Conservation (phyloP, 1,140 invertebrate species). For the Zaprionus kolodkinae region DNA sequence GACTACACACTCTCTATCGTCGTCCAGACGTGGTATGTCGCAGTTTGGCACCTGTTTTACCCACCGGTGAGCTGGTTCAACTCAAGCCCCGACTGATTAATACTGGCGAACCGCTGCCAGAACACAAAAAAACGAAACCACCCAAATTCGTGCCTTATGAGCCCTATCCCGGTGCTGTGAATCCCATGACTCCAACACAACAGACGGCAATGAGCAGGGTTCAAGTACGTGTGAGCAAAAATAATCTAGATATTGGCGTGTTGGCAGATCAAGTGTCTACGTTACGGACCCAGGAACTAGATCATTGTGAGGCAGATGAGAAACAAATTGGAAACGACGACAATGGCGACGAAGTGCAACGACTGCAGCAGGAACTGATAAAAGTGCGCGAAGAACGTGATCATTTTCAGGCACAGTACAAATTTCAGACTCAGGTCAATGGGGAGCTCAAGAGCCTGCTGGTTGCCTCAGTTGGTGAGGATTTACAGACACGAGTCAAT, state of each 20-base stretch:
- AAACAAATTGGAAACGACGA: background rate
- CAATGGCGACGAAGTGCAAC: conserved; percentile 43
- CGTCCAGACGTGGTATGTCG: conserved; percentile 56
- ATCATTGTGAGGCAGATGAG: conserved; percentile 32
- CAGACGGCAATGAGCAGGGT: conserved; percentile 16
- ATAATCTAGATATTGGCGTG: conserved; percentile 89
- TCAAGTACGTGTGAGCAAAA: conserved; percentile 81
- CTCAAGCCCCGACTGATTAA: conserved; percentile 66
- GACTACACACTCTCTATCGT: conserved; percentile 71
- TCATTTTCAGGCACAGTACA: conserved; percentile 89
- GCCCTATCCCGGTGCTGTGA: conserved; percentile 93
- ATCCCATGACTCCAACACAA: conserved; percentile 87
- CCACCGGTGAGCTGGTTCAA: conserved; percentile 75
- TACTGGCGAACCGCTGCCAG: conserved; percentile 31
- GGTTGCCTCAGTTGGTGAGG: conserved; percentile 97
- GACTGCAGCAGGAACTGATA: conserved; percentile 63
- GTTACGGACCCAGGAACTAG: conserved; percentile 86
- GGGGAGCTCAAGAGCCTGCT: conserved; percentile 96
- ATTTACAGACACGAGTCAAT: conserved; percentile 94
- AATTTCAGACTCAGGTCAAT: conserved; percentile 93
- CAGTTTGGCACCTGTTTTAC: conserved; percentile 67
- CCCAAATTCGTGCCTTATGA: conserved; percentile 95
- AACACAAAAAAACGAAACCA: conserved; percentile 87
- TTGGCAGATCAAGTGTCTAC: conserved; percentile 89
- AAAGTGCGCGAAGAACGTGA: conserved; percentile 87